Evolutionary conservation across 2,113 vertebrate species (phyloP), one percentile per base, ranked within the genome.

Genomic region (Zosterops lateralis): DNA sequence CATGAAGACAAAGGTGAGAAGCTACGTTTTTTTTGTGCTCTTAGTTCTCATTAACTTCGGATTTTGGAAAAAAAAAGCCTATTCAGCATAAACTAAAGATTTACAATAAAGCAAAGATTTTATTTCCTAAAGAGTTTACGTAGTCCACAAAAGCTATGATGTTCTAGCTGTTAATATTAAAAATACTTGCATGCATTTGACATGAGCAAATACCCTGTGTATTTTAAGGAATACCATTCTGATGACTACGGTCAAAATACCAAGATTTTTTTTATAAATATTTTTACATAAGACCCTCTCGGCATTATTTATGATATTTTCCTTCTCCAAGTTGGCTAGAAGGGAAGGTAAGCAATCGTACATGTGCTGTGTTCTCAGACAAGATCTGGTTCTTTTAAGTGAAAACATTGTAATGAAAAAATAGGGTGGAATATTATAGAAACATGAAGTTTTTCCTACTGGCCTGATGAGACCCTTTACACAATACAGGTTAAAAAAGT

Each of bases 1-100:
- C 95, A 67, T 97, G 92, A 99, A 98, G 96, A 97, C 98, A 96
- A 99, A 99, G 98, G 99, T 99, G 97, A 98, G 98, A 93, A 96
- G 62, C n/a, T 42, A 22, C 36, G 6, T 34, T 28, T 93, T 84
- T 84, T 92, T 53, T 34, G 5, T 65, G 7, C 65, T 74, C 45
- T 88, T 60, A 77, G 48, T 83, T 21, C 14, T 64, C 3, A 1
- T 32, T 92, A 93, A 72, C 31, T 42, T 38, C 15, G 31, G 21
- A 51, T 84, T 93, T 90, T 61, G 25, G 13, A 24, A 58, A 77
- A 47, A 42, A 87, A 44, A 3, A 9, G 44, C 9, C 6, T 71
- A 15, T 86, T 58, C 89, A 73, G 77, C 24, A 66, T 86, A 93
- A 64, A 8, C 6, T 32, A 2, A 65, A 72, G 24, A 47, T 71